Conservation (phyloP, 2,797 vertebrate species). For the Enoplosus armatus region DNA sequence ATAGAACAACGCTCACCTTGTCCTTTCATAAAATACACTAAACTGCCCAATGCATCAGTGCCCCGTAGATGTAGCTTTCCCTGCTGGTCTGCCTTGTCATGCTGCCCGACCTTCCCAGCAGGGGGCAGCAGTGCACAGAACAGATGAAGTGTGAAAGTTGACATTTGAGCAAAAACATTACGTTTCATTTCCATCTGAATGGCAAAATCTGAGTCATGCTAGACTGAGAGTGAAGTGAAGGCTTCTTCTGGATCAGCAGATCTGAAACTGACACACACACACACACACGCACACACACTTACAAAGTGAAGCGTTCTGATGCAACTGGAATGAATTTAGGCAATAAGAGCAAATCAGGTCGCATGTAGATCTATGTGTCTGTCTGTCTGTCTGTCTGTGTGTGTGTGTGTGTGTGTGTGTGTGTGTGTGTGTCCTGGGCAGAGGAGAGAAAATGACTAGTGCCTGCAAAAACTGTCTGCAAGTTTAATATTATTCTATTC, state of each 20-base stretch:
- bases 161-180: slow-evolving; percentile 29
- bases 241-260: slow-evolving; percentile 14
- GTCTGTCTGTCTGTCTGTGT: neutral
- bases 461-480: no score
- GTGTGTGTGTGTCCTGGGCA: neutral
- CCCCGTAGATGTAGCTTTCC: no score
- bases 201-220: slow-evolving; percentile 19
- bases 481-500: no score
- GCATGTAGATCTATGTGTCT: neutral
- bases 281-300: neutral
- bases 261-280: neutral
- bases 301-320: neutral
- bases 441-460: neutral
- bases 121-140: slow-evolving; percentile 16
- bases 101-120: neutral
- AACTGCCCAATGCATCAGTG: neutral
- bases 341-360: neutral
- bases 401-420: neutral
- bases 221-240: neutral
- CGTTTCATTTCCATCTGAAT: slow-evolving; percentile 24
- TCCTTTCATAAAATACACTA: neutral
- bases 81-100: neutral
- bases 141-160: slow-evolving; percentile 5
- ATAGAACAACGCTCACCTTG: no score
- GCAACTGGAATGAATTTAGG: neutral